Percentiles rank a stretch among this genome's conserved stretches.
phyloP scores from a whole-genome alignment of 2,797 vertebrate species.

The Triplophysa yarkandensis region DNA sequence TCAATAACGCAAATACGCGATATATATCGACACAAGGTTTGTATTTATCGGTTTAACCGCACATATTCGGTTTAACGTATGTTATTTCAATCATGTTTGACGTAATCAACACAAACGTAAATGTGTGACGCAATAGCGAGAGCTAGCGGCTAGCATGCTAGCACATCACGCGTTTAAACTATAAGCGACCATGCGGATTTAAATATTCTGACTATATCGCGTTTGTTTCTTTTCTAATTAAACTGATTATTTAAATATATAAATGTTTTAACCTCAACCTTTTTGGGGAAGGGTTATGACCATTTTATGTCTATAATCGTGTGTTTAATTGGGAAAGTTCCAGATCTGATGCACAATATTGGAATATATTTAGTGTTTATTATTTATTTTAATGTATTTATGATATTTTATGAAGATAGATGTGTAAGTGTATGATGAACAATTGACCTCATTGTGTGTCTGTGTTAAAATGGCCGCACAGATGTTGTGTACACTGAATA shows the following conservation, averaged over 20 bases:
- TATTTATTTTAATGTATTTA: too few species aligned
- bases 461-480: constrained; percentile 38
- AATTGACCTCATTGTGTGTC: background rate
- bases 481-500: background rate
- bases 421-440: background rate
- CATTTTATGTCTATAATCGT: constrained; percentile 11
- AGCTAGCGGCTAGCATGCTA: constrained; percentile 23
- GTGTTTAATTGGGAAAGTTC: background rate
- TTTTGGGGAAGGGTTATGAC: constrained; percentile 32
- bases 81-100: background rate
- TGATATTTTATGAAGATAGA: too few species aligned
- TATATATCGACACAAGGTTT: too few species aligned
- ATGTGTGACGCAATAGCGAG: background rate
- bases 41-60: too few species aligned
- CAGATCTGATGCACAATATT: background rate
- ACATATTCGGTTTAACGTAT: rapidly evolving
- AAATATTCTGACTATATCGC: background rate
- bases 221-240: too few species aligned
- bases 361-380: too few species aligned
- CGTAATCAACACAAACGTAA: too few species aligned
- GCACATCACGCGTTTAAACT: background rate
- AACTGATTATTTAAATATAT: background rate
- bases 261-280: background rate
- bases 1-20: background rate
- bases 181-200: background rate